Base-by-base conservation (phyloP, 2,797 vertebrate genomes). In the Lagorchestes hirsutus region DNA sequence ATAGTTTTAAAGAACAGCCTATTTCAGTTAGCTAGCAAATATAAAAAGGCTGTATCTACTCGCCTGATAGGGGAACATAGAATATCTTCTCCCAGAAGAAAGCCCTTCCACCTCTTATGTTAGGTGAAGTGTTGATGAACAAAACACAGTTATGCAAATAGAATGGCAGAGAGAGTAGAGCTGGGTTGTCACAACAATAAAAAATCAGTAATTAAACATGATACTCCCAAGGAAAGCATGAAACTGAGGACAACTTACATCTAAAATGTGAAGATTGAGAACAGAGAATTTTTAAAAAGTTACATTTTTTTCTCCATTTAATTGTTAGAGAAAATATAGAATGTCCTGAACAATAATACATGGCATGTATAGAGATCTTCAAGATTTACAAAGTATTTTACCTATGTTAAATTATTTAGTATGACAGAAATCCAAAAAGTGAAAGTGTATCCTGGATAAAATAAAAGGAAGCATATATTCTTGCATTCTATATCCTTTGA, bases 61-160 rank as follows among this genome's bases (percentile, higher is more conserved):
- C n/a, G 24, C n/a, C n/a, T 9, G 8, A 18, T 0, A 82, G n/a
- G n/a, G 16, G 0, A 40, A 9, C 2, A 82, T 1, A 82, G 22
- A 82, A 82, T 24, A 3, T 82, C 22, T 24, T 82, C 67, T 46
- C 40, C 22, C 67, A 82, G 18, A 82, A 46, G 22, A 0, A 9
- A 46, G n/a, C 6, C 10, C 22, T 82, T 74, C 62, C 6, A 24
- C 22, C n/a, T 46, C 18, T 18, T 24, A 46, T 46, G 46, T 46
- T 46, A 46, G 46, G 46, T 46, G 46, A 46, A 46, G 46, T 46
- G 2, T 46, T 24, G 4, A 46, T 46, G 22, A n/a, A 82, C 34
- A 82, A 82, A 82, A 40, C 5, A 5, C 16, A 40, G n/a, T 74
- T 74, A 6, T 22, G 4, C 14, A 74, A 74, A 74, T 22, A 40